Evolutionary conservation across 1,140 invertebrate genomes (phyloP), one percentile per base, ranked within the genome.

Genomic region (Conus ventricosus): DNA sequence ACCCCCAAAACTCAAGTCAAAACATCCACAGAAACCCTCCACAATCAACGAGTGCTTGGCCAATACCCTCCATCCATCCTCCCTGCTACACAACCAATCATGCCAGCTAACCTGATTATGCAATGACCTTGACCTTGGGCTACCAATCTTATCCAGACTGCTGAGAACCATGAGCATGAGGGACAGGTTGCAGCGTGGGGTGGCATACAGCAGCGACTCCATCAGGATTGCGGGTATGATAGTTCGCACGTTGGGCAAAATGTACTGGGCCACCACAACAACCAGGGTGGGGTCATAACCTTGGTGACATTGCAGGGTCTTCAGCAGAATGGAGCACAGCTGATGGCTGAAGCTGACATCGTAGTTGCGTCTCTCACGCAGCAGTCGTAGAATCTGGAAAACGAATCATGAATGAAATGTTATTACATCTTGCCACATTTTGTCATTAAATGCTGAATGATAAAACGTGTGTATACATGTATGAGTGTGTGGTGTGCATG

Each of bases 131-230:
- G 83, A 80, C 89, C 89, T 84, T 25, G 90, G 90, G 67, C 67
- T 71, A 13, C 85, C 82, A 63, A 91, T 87, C 27, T 88, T 85
- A 53, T 89, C 85, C 53, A 91, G 78, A 39, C 87, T 89, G 55
- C 20, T 76, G 54, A 91, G 75, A 54, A 91, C 78, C 13, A 84
- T 51, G 27, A 84, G 57, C 55, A 88, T 63, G 39, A 88, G 84
- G 7, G 78, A 81, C 23, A 90, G 86, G 88, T 75, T 80, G 82
- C 89, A 90, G 25, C 89, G 84, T 6, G 90, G 90, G 39, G 89
- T 89, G 20, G 87, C 83, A 53, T 27, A 78, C 71, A 84, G 27
- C 23, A 91, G 89, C 23, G 85, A 75, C 51, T 89, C 84, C 81
- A 88, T 85, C 54, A 91, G 57, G 0, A 82, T 15, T 0, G 88